phyloP scores from a whole-genome alignment of 2,888 invertebrate genomes.

The Catonia carolina region DNA sequence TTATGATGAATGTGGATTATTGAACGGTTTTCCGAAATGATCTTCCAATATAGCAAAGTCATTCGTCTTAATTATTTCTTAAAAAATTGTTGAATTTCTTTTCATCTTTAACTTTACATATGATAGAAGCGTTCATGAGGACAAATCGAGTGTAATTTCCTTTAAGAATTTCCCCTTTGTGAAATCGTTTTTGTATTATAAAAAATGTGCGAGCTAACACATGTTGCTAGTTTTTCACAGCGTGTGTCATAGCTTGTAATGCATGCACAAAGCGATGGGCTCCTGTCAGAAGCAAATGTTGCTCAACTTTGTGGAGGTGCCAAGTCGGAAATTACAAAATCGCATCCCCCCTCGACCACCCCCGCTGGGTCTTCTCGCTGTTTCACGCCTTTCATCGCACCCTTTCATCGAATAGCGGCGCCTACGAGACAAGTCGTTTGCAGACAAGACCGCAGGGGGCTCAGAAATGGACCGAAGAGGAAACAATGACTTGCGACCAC shows the following conservation, averaged over 20 bases:
- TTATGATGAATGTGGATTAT: too few species aligned
- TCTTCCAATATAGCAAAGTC: too few species aligned
- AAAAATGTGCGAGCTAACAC: too few species aligned
- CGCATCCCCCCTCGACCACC: conserved; percentile 49
- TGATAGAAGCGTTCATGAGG: too few species aligned
- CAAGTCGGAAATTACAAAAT: conserved; percentile 50
- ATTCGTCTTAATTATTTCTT: too few species aligned
- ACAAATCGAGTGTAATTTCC: too few species aligned
- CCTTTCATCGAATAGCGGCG: background rate
- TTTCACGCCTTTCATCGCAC: conserved; percentile 20
- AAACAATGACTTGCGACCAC: conserved; percentile 10
- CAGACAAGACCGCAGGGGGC: conserved; percentile 12
- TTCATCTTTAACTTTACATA: too few species aligned
- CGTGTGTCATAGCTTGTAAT: conserved; percentile 7
- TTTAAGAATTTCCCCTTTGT: too few species aligned
- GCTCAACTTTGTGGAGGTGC: conserved; percentile 26
- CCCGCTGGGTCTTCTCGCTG: conserved; percentile 35
- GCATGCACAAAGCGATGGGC: conserved; percentile 24
- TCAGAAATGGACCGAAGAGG: background rate
- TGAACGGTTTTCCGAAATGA: too few species aligned
- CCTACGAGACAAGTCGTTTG: conserved; percentile 16
- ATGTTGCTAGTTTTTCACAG: too few species aligned
- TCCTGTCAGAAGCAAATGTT: conserved; percentile 24
- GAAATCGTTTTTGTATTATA: too few species aligned
- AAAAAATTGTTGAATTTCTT: too few species aligned